phyloP scores from a whole-genome alignment of 1,140 invertebrate genomes.

The Mercenaria mercenaria region DNA sequence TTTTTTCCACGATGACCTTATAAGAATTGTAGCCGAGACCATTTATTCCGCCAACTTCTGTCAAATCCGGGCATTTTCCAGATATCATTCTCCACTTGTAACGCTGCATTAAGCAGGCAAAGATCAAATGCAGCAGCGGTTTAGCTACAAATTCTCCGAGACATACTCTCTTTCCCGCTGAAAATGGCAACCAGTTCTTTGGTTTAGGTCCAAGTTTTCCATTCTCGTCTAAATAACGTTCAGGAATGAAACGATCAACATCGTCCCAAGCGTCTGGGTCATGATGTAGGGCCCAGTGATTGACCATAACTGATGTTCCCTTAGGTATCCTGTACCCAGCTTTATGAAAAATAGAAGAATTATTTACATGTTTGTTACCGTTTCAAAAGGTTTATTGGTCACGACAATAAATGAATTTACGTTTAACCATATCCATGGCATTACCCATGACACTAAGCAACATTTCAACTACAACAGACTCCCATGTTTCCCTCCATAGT shows the following conservation, averaged over 20 bases:
- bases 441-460: too few species aligned
- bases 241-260: constrained; percentile 91
- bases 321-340: constrained; percentile 71
- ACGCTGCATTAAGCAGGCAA: constrained; percentile 74
- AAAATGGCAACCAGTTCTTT: constrained; percentile 93
- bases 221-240: constrained; percentile 85
- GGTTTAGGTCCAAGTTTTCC: constrained; percentile 89
- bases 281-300: constrained; percentile 94
- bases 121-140: constrained; percentile 77
- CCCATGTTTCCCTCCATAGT: too few species aligned
- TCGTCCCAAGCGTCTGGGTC: constrained; percentile 90
- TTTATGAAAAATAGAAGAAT: constrained; percentile 1
- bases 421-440: too few species aligned
- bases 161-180: constrained; percentile 93
- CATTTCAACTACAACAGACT: too few species aligned
- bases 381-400: too few species aligned
- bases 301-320: constrained; percentile 90
- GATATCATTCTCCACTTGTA: constrained; percentile 79
- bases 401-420: too few species aligned
- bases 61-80: constrained; percentile 4
- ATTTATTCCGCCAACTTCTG: neutral
- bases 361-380: too few species aligned
- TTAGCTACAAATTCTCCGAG: constrained; percentile 93
- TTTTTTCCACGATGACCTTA: constrained; percentile 18
- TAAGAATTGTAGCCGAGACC: neutral